phyloP scores from a whole-genome alignment of 2,113 vertebrate genomes.

The Paralichthys olivaceus region DNA sequence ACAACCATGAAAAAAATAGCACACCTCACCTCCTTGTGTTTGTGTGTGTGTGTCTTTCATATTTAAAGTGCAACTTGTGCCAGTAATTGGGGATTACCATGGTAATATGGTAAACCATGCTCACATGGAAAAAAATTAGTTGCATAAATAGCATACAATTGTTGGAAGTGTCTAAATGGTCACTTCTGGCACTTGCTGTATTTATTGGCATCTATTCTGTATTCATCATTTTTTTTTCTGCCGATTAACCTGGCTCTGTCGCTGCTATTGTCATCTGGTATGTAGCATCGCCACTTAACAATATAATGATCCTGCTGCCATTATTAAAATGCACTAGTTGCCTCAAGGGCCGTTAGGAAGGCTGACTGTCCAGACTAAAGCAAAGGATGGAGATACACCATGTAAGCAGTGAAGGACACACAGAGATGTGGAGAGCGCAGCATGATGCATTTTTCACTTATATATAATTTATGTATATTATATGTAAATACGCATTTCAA shows the following conservation, averaged over 20 bases:
- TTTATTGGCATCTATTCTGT: not conserved
- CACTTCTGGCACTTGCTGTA: constrained; percentile 27
- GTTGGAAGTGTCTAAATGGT: constrained; percentile 38
- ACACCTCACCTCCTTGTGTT: constrained; percentile 64
- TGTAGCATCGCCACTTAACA: constrained; percentile 52
- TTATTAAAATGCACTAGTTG: constrained; percentile 45
- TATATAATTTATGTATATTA: constrained; percentile 23
- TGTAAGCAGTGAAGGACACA: constrained; percentile 15
- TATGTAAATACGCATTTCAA: constrained; percentile 2
- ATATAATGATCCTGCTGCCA: constrained; percentile 53
- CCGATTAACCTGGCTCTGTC: constrained; percentile 56
- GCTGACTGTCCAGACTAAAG: constrained; percentile 13
- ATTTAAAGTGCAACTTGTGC: constrained; percentile 50
- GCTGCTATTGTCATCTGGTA: constrained; percentile 50
- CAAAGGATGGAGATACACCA: constrained; percentile 21
- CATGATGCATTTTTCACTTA: not conserved
- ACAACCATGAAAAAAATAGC: constrained; percentile 68
- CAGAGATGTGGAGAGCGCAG: not conserved
- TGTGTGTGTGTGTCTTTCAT: constrained; percentile 32
- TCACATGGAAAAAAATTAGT: constrained; percentile 52
- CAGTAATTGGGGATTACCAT: constrained; percentile 76
- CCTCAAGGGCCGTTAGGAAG: constrained; percentile 33
- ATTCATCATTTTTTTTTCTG: constrained; percentile 36
- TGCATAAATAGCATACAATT: constrained; percentile 55
- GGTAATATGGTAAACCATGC: constrained; percentile 65